A percentile compares a stretch with the other conserved stretches of the same genome.
phyloP scores from a whole-genome alignment of 2,797 vertebrate genomes.

The Enteromius afrohamiltoni region DNA sequence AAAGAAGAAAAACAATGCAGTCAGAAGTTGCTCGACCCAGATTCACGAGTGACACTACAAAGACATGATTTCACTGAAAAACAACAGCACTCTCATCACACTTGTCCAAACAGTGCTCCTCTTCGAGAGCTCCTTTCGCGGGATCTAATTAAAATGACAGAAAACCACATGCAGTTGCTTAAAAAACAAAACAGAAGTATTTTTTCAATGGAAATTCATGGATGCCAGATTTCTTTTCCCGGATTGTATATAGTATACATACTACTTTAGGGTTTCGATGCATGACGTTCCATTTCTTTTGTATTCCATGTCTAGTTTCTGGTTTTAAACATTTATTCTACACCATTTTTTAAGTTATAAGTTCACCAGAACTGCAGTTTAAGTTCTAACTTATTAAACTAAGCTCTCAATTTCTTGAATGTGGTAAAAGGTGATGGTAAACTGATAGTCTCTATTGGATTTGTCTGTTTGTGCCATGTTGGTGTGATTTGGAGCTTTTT shows the following conservation, averaged over 20 bases:
- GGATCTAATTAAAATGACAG: not conserved
- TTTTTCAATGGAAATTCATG: not conserved
- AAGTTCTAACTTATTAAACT: not conserved
- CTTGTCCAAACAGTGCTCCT: not conserved
- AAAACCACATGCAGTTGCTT: not conserved
- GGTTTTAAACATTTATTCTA: not conserved
- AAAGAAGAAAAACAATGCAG: conserved; percentile 18
- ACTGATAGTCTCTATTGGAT: not conserved
- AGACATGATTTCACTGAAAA: not conserved
- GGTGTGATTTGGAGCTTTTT: conserved; percentile 1
- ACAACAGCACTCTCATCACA: not conserved
- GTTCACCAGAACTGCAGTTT: not conserved
- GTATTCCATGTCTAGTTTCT: not conserved
- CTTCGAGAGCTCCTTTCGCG: not conserved
- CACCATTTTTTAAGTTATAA: not conserved
- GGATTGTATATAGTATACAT: not conserved
- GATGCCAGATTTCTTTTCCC: not conserved
- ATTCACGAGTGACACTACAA: conserved; percentile 28
- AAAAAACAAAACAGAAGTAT: not conserved
- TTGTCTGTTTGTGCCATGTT: conserved; percentile 5
- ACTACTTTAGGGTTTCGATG: not conserved
- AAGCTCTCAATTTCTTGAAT: not conserved
- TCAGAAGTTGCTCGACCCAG: not conserved
- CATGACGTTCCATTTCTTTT: no score
- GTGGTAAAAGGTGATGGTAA: not conserved